phyloP scores from a whole-genome alignment of 2,797 vertebrate species.

The Xiphophorus birchmanni region DNA sequence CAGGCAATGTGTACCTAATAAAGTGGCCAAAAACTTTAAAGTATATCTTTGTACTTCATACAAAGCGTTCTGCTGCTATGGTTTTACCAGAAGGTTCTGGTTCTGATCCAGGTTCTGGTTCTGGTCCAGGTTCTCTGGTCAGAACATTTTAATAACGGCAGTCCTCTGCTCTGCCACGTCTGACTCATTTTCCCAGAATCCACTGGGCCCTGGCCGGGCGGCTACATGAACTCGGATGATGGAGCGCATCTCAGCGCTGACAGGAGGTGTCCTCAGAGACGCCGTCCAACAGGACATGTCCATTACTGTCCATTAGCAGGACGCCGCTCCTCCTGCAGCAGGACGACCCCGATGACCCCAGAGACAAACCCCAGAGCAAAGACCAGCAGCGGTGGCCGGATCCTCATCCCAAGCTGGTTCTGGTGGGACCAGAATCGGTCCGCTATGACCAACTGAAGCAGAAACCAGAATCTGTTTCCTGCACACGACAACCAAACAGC shows the following conservation, averaged over 20 bases:
- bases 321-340: neutral
- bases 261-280: slow-evolving; percentile 10
- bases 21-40: neutral
- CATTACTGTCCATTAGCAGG: slow-evolving; percentile 6
- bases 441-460: no score
- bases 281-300: slow-evolving; percentile 9
- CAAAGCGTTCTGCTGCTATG: neutral
- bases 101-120: no score
- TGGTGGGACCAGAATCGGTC: no score
- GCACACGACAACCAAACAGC: no score
- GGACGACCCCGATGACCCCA: neutral
- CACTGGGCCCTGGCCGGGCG: neutral
- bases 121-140: no score
- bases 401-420: neutral
- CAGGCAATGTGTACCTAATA: neutral
- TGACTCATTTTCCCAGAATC: neutral
- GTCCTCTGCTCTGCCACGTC: neutral
- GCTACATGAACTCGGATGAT: neutral
- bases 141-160: neutral
- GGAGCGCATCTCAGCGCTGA: slow-evolving; percentile 5
- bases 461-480: no score
- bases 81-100: slow-evolving; percentile 23
- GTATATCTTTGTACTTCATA: neutral
- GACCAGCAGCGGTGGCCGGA: neutral
- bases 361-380: neutral